A percentile compares a stretch with the other conserved stretches of the same genome.
These are phyloP conservation scores for Poliocrania exsul DNA, from an alignment of 2,797 vertebrate species.

Conservation along the genomic window DNA sequence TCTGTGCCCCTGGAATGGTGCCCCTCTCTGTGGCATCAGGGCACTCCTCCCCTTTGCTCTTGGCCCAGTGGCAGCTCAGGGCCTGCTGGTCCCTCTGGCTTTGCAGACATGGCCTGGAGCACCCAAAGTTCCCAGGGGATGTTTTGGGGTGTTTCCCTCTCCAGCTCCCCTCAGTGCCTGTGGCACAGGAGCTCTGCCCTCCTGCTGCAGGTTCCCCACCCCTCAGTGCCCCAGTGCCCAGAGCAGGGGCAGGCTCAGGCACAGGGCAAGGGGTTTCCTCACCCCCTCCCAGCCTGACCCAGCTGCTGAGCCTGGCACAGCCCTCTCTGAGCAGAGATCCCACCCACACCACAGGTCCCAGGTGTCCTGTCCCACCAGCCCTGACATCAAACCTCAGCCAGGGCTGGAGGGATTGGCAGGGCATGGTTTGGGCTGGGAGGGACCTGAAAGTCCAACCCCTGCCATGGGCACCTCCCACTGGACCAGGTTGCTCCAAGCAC, in stretches of 20 bases:
- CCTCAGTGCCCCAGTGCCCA: background rate
- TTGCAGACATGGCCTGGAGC: background rate
- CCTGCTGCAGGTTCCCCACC: background rate
- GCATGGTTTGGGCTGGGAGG: background rate
- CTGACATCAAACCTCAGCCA: rapidly evolving
- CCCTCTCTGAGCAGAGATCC: rapidly evolving
- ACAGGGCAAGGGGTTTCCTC: background rate
- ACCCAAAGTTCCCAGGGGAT: background rate
- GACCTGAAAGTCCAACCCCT: background rate
- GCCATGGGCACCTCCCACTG: background rate
- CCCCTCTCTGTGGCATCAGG: rapidly evolving
- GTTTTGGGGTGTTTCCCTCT: background rate
- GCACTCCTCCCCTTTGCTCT: background rate
- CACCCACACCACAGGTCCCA: rapidly evolving
- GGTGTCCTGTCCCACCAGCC: background rate
- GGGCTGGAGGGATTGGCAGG: background rate
- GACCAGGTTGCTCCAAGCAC: background rate
- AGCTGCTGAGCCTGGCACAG: too few species aligned
- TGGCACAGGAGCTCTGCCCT: background rate
- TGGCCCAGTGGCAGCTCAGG: background rate
- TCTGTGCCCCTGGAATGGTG: too few species aligned
- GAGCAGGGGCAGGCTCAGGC: background rate
- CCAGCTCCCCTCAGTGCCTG: background rate
- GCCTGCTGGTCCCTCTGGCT: background rate
- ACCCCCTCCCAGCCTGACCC: too few species aligned